Conservation (phyloP, 2,888 invertebrate genomes). For the Sinhomidia bicolor region DNA sequence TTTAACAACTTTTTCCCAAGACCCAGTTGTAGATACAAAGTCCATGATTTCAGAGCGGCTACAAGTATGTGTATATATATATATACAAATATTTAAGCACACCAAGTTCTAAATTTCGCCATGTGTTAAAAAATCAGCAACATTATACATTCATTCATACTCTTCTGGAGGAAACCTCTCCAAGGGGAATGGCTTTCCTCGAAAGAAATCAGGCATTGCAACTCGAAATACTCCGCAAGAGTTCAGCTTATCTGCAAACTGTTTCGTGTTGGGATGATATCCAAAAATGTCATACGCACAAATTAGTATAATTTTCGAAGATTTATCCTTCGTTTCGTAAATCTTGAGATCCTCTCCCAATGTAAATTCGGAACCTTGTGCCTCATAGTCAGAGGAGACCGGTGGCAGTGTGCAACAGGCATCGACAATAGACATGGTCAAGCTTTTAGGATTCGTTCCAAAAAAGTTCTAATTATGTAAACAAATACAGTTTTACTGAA, state of each 20-base stretch:
- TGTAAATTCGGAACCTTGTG: constrained; percentile 65
- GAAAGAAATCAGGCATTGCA: constrained; percentile 77
- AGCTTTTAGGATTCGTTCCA: background rate
- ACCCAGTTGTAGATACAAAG: constrained; percentile 68
- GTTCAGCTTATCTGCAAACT: constrained; percentile 74
- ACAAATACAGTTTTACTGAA: too few relatives aligned
- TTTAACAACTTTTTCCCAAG: constrained; percentile 76
- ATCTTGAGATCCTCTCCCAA: constrained; percentile 74
- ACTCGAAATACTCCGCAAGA: constrained; percentile 72
- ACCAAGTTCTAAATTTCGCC: too few relatives aligned
- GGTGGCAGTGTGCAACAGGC: constrained; percentile 77
- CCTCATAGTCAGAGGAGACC: constrained; percentile 75
- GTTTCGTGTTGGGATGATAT: constrained; percentile 72
- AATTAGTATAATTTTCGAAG: constrained; percentile 63
- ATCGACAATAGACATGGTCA: constrained; percentile 13
- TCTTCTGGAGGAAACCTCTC: constrained; percentile 75
- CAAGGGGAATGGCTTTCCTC: constrained; percentile 60
- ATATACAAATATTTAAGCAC: background rate
- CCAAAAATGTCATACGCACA: constrained; percentile 78
- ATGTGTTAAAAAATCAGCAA: too few relatives aligned
- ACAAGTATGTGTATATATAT: background rate
- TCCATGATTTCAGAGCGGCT: constrained; percentile 67
- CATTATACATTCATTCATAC: constrained; percentile 51
- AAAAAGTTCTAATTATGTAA: too few relatives aligned
- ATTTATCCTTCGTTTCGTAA: constrained; percentile 75